Evolutionary conservation across 2,888 invertebrate genomes (phyloP).

Genomic region (Standfussiana lucernea): DNA sequence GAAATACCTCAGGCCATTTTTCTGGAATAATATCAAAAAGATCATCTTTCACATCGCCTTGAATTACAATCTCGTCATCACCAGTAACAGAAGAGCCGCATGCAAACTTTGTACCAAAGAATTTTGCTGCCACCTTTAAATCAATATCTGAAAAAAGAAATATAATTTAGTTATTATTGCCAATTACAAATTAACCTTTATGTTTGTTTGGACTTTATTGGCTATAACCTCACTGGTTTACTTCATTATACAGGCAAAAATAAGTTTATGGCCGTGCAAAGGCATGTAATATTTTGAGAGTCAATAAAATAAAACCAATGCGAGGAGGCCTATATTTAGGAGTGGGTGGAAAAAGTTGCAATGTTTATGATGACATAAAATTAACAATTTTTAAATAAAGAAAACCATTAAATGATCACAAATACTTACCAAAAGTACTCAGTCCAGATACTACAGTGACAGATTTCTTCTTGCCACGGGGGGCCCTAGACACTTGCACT

Average conservation of each 20-base stretch:
- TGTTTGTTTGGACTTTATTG: not conserved
- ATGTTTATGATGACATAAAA: not conserved
- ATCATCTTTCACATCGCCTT: slow-evolving; percentile 99
- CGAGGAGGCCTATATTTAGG: not conserved
- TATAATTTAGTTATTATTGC: not conserved
- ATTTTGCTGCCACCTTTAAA: slow-evolving; percentile 99
- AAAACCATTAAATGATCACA: not conserved
- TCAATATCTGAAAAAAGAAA: slow-evolving; percentile 95
- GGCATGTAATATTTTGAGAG: too few species aligned
- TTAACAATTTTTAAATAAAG: not conserved
- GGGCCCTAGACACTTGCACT: slow-evolving; percentile 96
- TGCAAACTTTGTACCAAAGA: slow-evolving; percentile 99
- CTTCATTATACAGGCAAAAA: not conserved
- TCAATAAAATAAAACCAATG: not conserved
- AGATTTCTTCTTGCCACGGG: slow-evolving; percentile 99
- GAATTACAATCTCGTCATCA: slow-evolving; percentile 99
- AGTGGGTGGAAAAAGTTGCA: not conserved
- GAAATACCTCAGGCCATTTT: slow-evolving; percentile 97
- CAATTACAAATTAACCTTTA: not conserved
- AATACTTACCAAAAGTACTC: slow-evolving; percentile 95
- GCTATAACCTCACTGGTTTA: not conserved
- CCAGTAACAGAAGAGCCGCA: slow-evolving; percentile 99
- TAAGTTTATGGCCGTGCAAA: not conserved
- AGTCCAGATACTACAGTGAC: slow-evolving; percentile 99
- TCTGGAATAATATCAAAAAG: slow-evolving; percentile 99